Evolutionary conservation across 1,140 invertebrate genomes (phyloP), one percentile per base, ranked within the genome.

Genomic region (Aphelinus certus): DNA sequence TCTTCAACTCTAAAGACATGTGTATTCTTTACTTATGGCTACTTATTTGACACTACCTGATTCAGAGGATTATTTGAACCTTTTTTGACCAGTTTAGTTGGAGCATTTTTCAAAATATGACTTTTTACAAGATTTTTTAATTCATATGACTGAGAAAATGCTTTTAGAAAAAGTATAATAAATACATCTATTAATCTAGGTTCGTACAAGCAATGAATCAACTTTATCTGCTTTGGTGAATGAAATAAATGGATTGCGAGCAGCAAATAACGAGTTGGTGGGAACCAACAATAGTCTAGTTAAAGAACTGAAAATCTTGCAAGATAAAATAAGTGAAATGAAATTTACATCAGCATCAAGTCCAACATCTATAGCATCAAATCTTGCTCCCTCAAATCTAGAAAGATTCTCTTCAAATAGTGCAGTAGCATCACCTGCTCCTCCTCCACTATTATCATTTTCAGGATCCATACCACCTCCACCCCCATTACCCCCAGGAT

Each of bases 221-320:
- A 65, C 61, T 42, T 48, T 84, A 46, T 69, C 49, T 49, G 47
- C 56, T 43, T 48, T 84, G n/a, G 80, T 64, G 42, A 77, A 45
- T 3, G 79, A 83, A 76, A 48, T 83, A 3, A 76, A 57, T 4
- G 49, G 3, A 4, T 60, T 83, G 49, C 75, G 69, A 42, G 73
- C 78, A 4, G 7, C 67, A 5, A 82, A 65, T 43, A 77, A 66
- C 9, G 69, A 81, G 46, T 47, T 84, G 3, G n/a, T 47, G 7
- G 75, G 79, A 47, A 81, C 70, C 10, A 82, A 79, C 57, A 67
- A 73, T 0, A 58, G 61, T 48, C 42, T 85, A 49, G 65, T 58
- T 7, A 75, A 77, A 5, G 78, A 84, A 64, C 49, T 83, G 9
- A 81, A 80, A 61, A 71, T 49, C 3, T 60, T 85, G 1, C 65